Base-by-base conservation (phyloP, 2,888 invertebrate species). In the Chymomyza caudatula region DNA sequence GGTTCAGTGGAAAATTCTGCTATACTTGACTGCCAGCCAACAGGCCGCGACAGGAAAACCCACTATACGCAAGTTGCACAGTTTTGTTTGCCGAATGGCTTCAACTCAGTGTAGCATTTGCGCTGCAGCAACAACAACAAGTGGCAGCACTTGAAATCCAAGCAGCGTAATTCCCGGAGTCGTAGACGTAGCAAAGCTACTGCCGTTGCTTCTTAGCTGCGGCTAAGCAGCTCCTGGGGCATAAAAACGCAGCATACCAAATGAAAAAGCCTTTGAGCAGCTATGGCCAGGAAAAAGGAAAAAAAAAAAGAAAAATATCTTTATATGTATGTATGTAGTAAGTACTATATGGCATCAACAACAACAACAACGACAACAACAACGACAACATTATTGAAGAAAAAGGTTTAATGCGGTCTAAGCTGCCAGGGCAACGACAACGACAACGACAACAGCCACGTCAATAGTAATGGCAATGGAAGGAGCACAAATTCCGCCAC, bases 1-100 rank as follows among this genome's bases (percentile, higher is more conserved):
- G 81, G 86, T 80, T 86, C 86, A 86, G 86, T 85, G 79, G 64
- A 84, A 81, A 84, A 80, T 75, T 71, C 63, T 84, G 86, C 77
- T 80, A 67, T 68, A 85, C 70, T 75, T 68, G 75, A 80, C 56
- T 76, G 74, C 71, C 65, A 49, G n/a, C 25, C 17, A n/a, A n/a
- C 29, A 37, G 11, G 29, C 11, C 8, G 29, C 29, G 29, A 37
- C 60, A 54, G 60, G 54, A n/a, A 5, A 54, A 11, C 15, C 54
- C 15, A 85, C 80, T 74, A 71, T 64, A 69, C 59, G 66, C 29
- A 37, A 37, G 29, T 11, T 11, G 42, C 59, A 54, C 71, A 71
- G 54, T 60, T 54, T 37, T 42, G 56, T n/a, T 60, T 69, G 43
- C 44, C 23, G 53, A 54, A 57, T 47, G 65, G 63, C 59, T 71